These are phyloP conservation scores for Protaetia brevitarsis DNA, from an alignment of 1,140 invertebrate species.

Conservation along the genomic window DNA sequence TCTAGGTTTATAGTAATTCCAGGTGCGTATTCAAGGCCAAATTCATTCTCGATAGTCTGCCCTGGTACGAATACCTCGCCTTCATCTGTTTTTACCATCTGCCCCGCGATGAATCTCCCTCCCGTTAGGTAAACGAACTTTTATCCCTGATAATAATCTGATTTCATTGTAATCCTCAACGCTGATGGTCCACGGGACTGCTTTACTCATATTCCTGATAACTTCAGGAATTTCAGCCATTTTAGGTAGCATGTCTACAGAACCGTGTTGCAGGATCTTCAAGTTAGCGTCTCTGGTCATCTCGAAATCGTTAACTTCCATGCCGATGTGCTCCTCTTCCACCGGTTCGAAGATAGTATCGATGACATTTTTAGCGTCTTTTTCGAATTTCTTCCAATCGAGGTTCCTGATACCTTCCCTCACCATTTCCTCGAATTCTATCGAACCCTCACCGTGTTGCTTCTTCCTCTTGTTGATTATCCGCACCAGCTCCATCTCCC, in stretches of 20 bases:
- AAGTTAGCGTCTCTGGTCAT: slow-evolving; percentile 58
- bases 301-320: slow-evolving; percentile 55
- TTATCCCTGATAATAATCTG: slow-evolving; percentile 45
- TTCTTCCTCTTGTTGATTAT: slow-evolving; percentile 45
- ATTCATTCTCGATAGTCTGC: slow-evolving; percentile 66
- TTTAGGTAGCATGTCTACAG: slow-evolving; percentile 56
- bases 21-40: slow-evolving; percentile 66
- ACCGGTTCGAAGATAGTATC: slow-evolving; percentile 48
- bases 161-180: slow-evolving; percentile 61
- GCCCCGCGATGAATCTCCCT: slow-evolving; percentile 62
- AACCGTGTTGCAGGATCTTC: slow-evolving; percentile 51
- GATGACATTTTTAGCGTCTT: slow-evolving; percentile 53
- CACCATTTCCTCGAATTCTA: slow-evolving; percentile 59
- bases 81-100: slow-evolving; percentile 65
- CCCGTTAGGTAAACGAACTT: slow-evolving; percentile 47
- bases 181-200: slow-evolving; percentile 57
- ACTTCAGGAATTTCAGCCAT: slow-evolving; percentile 63
- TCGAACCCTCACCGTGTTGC: slow-evolving; percentile 48
- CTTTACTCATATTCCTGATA: slow-evolving; percentile 60
- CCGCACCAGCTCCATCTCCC: slow-evolving; percentile 49
- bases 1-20: slow-evolving; percentile 69
- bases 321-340: slow-evolving; percentile 42
- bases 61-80: slow-evolving; percentile 70
- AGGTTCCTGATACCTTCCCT: slow-evolving; percentile 58
- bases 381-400: slow-evolving; percentile 62